A percentile compares a stretch with the other conserved stretches of the same genome.
phyloP scores from a whole-genome alignment of 2,888 invertebrate genomes.

The Helleia helle region DNA sequence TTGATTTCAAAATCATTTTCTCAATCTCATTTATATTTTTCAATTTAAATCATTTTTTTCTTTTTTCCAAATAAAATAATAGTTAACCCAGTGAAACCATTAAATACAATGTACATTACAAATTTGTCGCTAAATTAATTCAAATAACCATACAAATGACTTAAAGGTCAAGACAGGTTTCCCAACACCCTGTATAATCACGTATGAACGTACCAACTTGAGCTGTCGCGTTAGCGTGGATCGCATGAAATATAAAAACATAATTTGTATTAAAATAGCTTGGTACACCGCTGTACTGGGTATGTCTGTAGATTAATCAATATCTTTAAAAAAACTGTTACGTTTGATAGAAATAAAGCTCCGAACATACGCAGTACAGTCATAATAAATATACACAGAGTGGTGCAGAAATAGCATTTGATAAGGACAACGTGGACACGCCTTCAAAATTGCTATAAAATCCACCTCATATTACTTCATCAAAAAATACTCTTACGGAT shows the following conservation, averaged over 20 bases:
- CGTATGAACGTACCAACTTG: conserved; percentile 61
- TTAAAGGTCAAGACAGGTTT: neutral
- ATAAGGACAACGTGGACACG: neutral
- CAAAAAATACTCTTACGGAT: too few relatives aligned
- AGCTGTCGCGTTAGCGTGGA: conserved; percentile 44
- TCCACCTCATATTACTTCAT: too few relatives aligned
- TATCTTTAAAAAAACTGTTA: too few relatives aligned
- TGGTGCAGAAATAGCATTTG: neutral
- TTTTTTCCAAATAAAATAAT: too few relatives aligned
- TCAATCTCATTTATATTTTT: too few relatives aligned
- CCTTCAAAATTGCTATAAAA: neutral
- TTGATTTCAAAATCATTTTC: neutral
- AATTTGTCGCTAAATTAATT: too few relatives aligned
- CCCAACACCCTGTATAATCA: conserved; percentile 4
- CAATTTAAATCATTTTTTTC: too few relatives aligned
- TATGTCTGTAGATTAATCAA: too few relatives aligned
- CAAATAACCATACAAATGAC: too few relatives aligned
- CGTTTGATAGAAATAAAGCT: too few relatives aligned
- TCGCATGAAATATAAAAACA: conserved; percentile 21
- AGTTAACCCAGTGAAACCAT: too few relatives aligned
- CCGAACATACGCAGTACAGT: neutral
- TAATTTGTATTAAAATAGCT: conserved; percentile 14
- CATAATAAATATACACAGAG: neutral
- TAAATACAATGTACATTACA: too few relatives aligned
- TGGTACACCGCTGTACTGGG: neutral